Evolutionary conservation across 2,113 vertebrate genomes (phyloP).

Genomic region (Menidia beryllina): DNA sequence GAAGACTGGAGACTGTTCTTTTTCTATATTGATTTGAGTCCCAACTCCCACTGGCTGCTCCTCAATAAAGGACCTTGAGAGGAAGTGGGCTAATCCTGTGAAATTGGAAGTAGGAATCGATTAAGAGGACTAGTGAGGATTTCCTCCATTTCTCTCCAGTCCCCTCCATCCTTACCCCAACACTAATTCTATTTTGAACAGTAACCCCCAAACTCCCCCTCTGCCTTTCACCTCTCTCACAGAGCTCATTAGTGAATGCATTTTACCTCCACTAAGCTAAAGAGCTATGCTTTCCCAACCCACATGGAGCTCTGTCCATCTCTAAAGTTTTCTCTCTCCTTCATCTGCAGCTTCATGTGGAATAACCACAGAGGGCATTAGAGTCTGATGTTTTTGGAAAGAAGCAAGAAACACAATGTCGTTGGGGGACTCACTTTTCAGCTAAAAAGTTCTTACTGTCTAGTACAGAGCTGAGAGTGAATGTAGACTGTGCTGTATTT

Average conservation of each 20-base stretch:
- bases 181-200: constrained; percentile 64
- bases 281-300: constrained; percentile 34
- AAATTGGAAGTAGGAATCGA: constrained; percentile 81
- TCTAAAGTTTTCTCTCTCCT: constrained; percentile 20
- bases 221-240: constrained; percentile 36
- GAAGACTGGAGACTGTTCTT: constrained; percentile 74
- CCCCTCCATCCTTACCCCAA: constrained; percentile 54
- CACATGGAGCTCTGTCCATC: constrained; percentile 38
- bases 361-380: constrained; percentile 19
- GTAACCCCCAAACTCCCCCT: constrained; percentile 10
- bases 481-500: constrained; percentile 27
- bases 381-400: constrained; percentile 26
- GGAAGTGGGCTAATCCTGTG: constrained; percentile 82
- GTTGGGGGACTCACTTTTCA: constrained; percentile 39
- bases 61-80: constrained; percentile 72
- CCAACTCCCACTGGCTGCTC: constrained; percentile 74
- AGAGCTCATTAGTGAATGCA: constrained; percentile 68
- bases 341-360: constrained; percentile 21
- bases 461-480: constrained; percentile 33
- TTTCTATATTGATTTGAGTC: constrained; percentile 80
- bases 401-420: constrained; percentile 27
- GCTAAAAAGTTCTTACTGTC: constrained; percentile 57
- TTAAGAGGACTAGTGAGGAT: constrained; percentile 74
- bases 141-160: constrained; percentile 59
- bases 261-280: constrained; percentile 52